These are phyloP conservation scores for Phataginus tricuspis DNA, from an alignment of 2,797 vertebrate species.

Conservation along the genomic window DNA sequence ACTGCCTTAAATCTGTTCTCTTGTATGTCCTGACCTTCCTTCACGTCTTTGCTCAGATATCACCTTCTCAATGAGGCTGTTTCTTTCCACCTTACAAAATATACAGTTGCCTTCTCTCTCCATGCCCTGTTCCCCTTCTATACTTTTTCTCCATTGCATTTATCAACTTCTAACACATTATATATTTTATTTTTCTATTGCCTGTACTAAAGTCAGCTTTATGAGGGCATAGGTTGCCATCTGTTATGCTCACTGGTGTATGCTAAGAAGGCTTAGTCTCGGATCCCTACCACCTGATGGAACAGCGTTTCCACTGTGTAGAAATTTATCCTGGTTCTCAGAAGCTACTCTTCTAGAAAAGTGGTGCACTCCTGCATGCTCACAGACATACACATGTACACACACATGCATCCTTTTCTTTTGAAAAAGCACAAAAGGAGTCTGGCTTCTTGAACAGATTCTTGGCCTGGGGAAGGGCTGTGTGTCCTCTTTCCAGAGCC, in stretches of 20 bases:
- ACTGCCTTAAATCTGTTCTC: not conserved
- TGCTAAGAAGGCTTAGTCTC: not conserved
- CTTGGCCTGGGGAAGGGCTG: not conserved
- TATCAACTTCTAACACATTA: not conserved
- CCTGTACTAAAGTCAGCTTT: not conserved
- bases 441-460: not conserved
- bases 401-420: not conserved
- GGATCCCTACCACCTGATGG: not conserved
- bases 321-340: not conserved
- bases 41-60: not conserved
- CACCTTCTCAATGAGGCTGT: not conserved
- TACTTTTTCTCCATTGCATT: not conserved
- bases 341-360: not conserved
- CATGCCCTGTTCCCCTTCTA: not conserved
- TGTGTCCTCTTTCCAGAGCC: not conserved
- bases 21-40: not conserved
- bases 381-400: not conserved
- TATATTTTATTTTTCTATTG: not conserved
- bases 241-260: not conserved
- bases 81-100: not conserved
- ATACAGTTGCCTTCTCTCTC: not conserved
- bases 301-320: not conserved
- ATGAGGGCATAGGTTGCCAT: not conserved
- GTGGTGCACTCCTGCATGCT: no score
- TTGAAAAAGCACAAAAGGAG: not conserved